Conservation (phyloP, 1,140 invertebrate genomes). For the Drosophila busckii region DNA sequence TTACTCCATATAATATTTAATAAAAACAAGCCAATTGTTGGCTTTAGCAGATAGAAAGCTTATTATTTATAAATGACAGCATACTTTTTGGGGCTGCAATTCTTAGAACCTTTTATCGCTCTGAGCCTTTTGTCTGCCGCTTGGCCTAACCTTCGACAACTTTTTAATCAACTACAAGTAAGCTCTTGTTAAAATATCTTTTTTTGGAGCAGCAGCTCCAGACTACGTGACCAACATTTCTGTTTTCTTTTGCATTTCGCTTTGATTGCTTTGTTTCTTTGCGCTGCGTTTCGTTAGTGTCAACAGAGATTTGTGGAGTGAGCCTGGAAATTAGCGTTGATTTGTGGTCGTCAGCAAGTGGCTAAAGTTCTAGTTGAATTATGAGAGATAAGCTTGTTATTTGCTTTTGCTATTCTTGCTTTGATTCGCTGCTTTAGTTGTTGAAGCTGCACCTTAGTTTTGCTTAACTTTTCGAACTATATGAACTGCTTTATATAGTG, state of each 20-base stretch:
- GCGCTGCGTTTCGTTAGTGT: constrained; percentile 9
- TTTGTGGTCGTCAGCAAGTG: constrained; percentile 17
- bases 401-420: background rate
- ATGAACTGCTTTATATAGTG: too few species aligned
- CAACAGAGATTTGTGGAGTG: constrained; percentile 3
- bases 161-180: constrained; percentile 56
- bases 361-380: constrained; percentile 28
- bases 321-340: constrained; percentile 32
- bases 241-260: constrained; percentile 20
- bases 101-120: too few species aligned
- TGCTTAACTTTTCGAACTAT: too few species aligned
- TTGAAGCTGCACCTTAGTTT: too few species aligned
- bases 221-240: constrained; percentile 67
- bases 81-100: too few species aligned
- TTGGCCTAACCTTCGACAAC: too few species aligned
- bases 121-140: too few species aligned
- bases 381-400: constrained; percentile 39
- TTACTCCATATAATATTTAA: too few species aligned
- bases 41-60: too few species aligned
- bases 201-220: too few species aligned
- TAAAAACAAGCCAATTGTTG: too few species aligned
- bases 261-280: constrained; percentile 44
- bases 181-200: constrained; percentile 10
- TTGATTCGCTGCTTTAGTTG: constrained; percentile 1
- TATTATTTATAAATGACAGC: too few species aligned